Percentiles rank a stretch among this genome's conserved stretches.
These are phyloP conservation scores for Zosterops hypoxanthus DNA, from an alignment of 2,113 vertebrate species.

Conservation along the genomic window DNA sequence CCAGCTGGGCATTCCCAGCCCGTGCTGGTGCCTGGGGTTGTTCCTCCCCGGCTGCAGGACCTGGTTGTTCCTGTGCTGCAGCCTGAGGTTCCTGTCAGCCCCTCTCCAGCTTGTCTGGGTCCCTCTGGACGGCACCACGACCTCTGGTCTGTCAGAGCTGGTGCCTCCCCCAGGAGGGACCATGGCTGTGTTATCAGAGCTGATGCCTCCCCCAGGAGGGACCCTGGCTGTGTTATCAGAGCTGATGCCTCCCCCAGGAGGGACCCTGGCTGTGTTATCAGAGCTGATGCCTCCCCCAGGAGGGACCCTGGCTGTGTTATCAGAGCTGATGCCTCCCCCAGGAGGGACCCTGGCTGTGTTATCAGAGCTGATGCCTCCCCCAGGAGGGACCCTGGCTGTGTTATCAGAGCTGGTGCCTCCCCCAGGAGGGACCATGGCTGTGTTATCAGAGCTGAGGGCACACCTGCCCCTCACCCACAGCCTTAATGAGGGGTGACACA, in stretches of 20 bases:
- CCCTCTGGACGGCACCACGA: rapidly evolving
- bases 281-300: neutral
- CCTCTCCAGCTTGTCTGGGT: neutral
- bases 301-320: neutral
- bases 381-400: too few relatives aligned
- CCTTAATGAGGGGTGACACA: neutral
- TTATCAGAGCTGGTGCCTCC: neutral
- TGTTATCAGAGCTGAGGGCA: neutral
- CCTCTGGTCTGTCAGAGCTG: too few relatives aligned
- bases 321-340: neutral
- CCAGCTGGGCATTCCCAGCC: neutral
- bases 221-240: neutral
- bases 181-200: too few relatives aligned
- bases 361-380: too few relatives aligned
- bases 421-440: neutral
- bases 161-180: too few relatives aligned
- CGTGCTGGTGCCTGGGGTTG: rapidly evolving
- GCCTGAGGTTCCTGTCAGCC: neutral
- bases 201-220: neutral
- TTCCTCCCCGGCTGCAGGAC: neutral
- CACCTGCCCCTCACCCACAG: neutral
- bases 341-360: neutral
- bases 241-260: neutral
- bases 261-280: neutral
- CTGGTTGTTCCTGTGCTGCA: neutral